Evolutionary conservation across 1,140 invertebrate genomes (phyloP), one percentile per base, ranked within the genome.

Genomic region (Drosophila seguyi): DNA sequence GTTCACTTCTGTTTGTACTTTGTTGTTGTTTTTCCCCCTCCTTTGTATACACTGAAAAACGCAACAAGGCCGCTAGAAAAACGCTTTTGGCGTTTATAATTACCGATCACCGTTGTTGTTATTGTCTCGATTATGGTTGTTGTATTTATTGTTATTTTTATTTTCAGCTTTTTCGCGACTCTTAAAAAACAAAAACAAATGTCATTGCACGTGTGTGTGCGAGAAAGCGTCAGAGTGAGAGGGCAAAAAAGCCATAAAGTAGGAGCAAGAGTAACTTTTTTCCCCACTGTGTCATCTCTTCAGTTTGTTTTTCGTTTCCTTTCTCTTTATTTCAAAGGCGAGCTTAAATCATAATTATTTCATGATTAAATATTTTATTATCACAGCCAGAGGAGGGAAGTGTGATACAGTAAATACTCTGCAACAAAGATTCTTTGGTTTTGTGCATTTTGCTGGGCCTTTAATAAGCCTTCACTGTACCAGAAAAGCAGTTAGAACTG

Each of bases 1-100:
- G 10, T 34, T 47, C 5, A 36, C 22, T 48, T 69, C 27, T 38
- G 38, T 60, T 31, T 53, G 36, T 50, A 34, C 4, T 22, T 18
- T 22, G 16, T 47, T 31, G n/a, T 52, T 18, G 8, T 18, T 56
- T 14, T n/a, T 1, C 3, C 50, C 50, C 50, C n/a, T n/a, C 20
- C 4, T 63, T 59, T 34, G 20, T 55, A 76, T 41, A 76, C 61
- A 75, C 22, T 50, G 56, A 76, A 65, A 75, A 76, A 76, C 74
- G 73, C 74, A 76, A 76, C 74, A 76, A 76, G 74, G 74, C 74
- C 73, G 74, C 61, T 76, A 76, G 55, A 76, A 75, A 76, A 75
- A 59, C 55, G 48, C 53, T 67, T 76, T 45, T 76, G 74, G 73
- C 74, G 72, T 76, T 76, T 76, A 76, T 76, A 76, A 76, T 76